Percentiles rank a stretch among this genome's conserved stretches.
Evolutionary conservation across 2,113 vertebrate genomes (phyloP).

Genomic region (Scolopax mira): DNA sequence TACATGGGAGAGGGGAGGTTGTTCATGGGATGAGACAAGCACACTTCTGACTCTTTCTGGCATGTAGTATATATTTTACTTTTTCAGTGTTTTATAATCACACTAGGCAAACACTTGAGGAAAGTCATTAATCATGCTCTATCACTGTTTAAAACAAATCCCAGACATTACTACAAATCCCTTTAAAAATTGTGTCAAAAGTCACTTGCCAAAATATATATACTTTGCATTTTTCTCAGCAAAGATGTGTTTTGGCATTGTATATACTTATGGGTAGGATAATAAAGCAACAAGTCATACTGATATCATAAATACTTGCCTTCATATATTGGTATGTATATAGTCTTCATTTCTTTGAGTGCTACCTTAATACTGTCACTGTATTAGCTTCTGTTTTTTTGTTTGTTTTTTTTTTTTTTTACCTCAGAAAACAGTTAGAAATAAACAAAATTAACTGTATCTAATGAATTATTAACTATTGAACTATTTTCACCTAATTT

Average conservation of each 20-base stretch:
- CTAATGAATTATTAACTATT: background rate
- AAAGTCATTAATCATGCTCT: background rate
- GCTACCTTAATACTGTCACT: background rate
- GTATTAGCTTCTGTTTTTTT: background rate
- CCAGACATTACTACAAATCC: background rate
- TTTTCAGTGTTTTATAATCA: background rate
- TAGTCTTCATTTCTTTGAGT: background rate
- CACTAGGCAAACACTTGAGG: background rate
- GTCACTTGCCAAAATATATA: background rate
- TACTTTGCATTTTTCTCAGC: background rate
- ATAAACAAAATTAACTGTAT: background rate
- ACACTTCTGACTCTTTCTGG: background rate
- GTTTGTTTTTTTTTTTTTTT: background rate
- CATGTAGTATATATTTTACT: background rate
- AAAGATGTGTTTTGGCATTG: background rate
- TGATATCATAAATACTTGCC: background rate
- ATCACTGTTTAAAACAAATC: background rate
- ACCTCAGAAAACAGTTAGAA: background rate
- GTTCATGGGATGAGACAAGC: background rate
- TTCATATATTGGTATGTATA: background rate
- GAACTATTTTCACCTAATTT: background rate
- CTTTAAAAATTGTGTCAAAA: background rate
- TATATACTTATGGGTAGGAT: background rate
- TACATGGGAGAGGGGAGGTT: background rate
- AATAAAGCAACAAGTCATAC: background rate